Conservation (phyloP, 2,113 vertebrate species). For the Erythrolamprus reginae region DNA sequence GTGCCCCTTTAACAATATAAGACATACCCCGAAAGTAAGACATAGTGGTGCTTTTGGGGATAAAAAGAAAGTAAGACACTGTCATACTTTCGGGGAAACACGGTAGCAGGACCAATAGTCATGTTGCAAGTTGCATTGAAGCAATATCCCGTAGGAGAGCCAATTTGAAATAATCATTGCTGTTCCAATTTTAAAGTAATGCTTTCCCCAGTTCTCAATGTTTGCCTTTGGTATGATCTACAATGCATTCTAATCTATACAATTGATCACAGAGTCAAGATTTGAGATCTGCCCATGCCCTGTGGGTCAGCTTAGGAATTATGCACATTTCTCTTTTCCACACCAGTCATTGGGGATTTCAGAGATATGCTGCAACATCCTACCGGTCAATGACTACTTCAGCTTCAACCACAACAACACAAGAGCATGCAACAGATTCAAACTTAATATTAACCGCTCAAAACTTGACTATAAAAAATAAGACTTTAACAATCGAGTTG, state of each 20-base stretch:
- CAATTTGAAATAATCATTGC: background rate
- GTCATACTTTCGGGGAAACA: no score
- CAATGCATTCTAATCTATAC: background rate
- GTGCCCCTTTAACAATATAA: no score
- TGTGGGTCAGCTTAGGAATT: background rate
- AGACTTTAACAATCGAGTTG: no score
- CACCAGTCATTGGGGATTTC: background rate
- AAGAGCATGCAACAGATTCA: no score
- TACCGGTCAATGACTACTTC: no score
- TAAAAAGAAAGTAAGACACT: no score
- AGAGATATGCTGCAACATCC: no score
- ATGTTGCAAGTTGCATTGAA: background rate
- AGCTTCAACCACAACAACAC: no score
- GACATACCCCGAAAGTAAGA: no score
- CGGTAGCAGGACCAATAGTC: background rate
- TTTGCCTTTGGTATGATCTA: background rate
- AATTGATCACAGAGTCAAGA: background rate
- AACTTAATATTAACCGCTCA: no score
- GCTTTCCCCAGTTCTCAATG: background rate
- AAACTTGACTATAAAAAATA: no score
- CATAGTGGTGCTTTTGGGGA: no score
- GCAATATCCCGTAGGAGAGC: background rate
- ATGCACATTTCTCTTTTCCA: background rate
- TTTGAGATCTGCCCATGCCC: background rate
- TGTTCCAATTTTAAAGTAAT: background rate